These are phyloP conservation scores for Podilymbus podiceps DNA, from an alignment of 2,113 vertebrate species.

Conservation along the genomic window DNA sequence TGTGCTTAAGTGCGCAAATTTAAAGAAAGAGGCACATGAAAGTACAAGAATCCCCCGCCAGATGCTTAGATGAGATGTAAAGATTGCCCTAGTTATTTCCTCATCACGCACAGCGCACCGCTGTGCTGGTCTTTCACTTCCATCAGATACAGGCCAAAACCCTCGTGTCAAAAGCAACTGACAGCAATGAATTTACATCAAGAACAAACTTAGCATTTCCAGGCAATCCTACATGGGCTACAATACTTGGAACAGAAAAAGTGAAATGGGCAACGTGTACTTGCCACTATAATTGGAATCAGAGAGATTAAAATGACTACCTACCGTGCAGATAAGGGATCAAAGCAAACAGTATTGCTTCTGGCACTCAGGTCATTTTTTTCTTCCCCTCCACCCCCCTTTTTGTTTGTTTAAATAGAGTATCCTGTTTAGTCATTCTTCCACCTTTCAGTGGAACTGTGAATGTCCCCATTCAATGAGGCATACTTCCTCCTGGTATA, in stretches of 20 bases:
- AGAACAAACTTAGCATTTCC: neutral
- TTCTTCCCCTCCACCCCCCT: neutral
- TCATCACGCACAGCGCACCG: neutral
- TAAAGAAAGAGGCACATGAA: neutral
- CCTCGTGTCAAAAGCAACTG: neutral
- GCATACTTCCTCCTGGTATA: neutral
- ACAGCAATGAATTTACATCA: neutral
- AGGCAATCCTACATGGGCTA: neutral
- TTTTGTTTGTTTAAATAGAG: neutral
- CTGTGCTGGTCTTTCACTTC: neutral
- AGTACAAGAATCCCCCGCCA: neutral
- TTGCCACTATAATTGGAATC: neutral
- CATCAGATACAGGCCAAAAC: neutral
- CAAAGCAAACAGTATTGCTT: neutral
- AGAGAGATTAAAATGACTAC: neutral
- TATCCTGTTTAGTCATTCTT: neutral
- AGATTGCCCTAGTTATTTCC: neutral
- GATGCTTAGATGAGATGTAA: neutral
- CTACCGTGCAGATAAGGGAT: neutral
- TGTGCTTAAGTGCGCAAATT: accelerated
- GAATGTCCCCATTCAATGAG: neutral
- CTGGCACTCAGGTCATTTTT: neutral
- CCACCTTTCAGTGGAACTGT: neutral
- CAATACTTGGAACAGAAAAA: neutral
- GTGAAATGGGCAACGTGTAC: neutral